Base-by-base conservation (phyloP, 2,113 vertebrate genomes). In the Tichodroma muraria region DNA sequence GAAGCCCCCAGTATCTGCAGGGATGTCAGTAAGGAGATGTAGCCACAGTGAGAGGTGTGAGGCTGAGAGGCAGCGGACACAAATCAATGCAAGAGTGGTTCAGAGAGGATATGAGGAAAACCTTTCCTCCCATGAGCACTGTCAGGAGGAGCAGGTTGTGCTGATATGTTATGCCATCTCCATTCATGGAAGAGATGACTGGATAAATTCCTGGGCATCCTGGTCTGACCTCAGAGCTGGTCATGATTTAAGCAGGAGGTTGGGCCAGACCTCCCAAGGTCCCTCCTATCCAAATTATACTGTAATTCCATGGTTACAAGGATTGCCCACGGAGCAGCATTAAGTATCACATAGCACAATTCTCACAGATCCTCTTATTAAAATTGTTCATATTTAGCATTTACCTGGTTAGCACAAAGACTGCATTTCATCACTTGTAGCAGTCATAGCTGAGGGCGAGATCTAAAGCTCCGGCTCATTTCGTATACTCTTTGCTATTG, bases 401-500 rank as follows among this genome's bases (percentile, higher is more conserved):
- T 95, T 80, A 63, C 65, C 72, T 87, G 65, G 21, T 85, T 75
- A 73, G 60, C 53, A 75, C 71, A 79, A 86, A 84, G 65, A 85
- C 52, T 64, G 53, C 66, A 75, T 88, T 93, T 91, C 44, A 75
- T 88, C 75, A 56, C 47, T 78, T 35, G 24, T 63, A 40, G 44
- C 28, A 80, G 38, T 47, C 52, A 65, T 53, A 78, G 45, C 42
- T 61, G 85, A 83, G 24, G 47, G 71, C 24, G 35, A 93, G 81
- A 66, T 85, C 86, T 83, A 52, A 85, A 85, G 56, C 45, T 89
- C 83, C 4, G 6, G 25, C 37, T 88, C 5, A 2, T 91, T 94
- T 94, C 70, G 66, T 76, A 42, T 42, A 73, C 28, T 49, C 85
- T 93, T 91, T 88, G 72, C 71, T 94, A 91, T 94, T 94, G 79